A percentile compares a stretch with the other conserved stretches of the same genome.
Conservation (phyloP, 1,140 invertebrate genomes). For the Trichoplusia ni region DNA sequence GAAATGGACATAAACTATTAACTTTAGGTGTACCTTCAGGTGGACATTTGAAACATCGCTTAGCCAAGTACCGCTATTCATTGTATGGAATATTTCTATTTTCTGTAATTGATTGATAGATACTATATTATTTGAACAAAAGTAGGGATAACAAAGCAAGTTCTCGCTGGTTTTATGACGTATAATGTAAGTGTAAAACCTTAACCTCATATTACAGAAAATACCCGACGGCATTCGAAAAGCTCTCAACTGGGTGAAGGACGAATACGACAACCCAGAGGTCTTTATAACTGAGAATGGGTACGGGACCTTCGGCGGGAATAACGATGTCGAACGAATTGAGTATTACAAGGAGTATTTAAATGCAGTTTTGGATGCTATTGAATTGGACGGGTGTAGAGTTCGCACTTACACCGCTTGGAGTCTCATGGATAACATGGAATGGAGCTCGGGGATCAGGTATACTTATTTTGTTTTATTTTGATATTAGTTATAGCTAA, state of each 20-base stretch:
- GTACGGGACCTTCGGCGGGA: slow-evolving; percentile 79
- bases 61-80: neutral
- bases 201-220: slow-evolving; percentile 42
- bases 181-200: no score
- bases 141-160: no score
- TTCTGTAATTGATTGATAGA: neutral
- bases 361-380: slow-evolving; percentile 56
- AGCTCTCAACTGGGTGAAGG: slow-evolving; percentile 63
- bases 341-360: slow-evolving; percentile 84
- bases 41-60: no score
- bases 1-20: no score
- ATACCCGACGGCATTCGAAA: slow-evolving; percentile 61
- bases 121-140: neutral
- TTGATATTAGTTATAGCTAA: neutral
- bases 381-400: slow-evolving; percentile 55
- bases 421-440: slow-evolving; percentile 70
- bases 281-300: slow-evolving; percentile 76
- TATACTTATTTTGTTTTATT: slow-evolving; percentile 15
- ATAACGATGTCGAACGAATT: slow-evolving; percentile 76
- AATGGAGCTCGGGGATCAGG: slow-evolving; percentile 58
- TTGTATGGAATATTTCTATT: neutral
- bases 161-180: no score
- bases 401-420: slow-evolving; percentile 56
- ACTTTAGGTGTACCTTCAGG: no score
- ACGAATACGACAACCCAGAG: slow-evolving; percentile 56